Base-by-base conservation (phyloP, 2,113 vertebrate genomes). In the Engystomops pustulosus region DNA sequence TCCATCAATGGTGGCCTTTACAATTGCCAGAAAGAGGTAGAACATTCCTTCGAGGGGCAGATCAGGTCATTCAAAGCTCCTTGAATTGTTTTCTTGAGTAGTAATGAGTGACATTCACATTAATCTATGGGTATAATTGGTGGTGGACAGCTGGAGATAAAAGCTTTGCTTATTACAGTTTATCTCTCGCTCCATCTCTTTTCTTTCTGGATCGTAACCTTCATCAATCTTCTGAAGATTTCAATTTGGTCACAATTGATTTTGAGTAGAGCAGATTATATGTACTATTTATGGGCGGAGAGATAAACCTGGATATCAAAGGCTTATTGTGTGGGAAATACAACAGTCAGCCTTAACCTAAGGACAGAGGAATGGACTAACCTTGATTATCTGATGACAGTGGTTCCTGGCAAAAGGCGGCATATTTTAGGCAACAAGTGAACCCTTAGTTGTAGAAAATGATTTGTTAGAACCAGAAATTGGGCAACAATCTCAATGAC, bases 161-260 rank as follows among this genome's bases (percentile, higher is more conserved):
- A 36, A 67, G 30, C 62, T 36, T 67, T 67, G 62, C 62, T 67
- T 67, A 67, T 67, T 36, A 8, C 62, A 67, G 34, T 34, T 67
- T 67, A 67, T 67, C 62, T 20, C 62, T 36, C 30, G 9, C 30
- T 30, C 25, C 15, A 62, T 65, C 60, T 32, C 60, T 65, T 8
- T 32, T 65, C 62, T 36, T 67, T 67, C 62, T 67, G 7, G 32
- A 67, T 67, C 32, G 30, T 12, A 34, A 67, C 62, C 60, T 34
- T 18, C 30, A 67, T 67, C 62, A 67, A 36, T 67, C 62, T 67
- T 67, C 62, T 67, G 62, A 36, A 67, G 62, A 67, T 67, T 67
- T 36, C 62, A 67, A 67, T 67, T 67, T 67, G 32, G 62, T 67
- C 5, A 67, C 15, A 67, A 67, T 67, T 67, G 62, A 67, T 67